phyloP scores from a whole-genome alignment of 2,113 vertebrate species.

The Circaetus gallicus region DNA sequence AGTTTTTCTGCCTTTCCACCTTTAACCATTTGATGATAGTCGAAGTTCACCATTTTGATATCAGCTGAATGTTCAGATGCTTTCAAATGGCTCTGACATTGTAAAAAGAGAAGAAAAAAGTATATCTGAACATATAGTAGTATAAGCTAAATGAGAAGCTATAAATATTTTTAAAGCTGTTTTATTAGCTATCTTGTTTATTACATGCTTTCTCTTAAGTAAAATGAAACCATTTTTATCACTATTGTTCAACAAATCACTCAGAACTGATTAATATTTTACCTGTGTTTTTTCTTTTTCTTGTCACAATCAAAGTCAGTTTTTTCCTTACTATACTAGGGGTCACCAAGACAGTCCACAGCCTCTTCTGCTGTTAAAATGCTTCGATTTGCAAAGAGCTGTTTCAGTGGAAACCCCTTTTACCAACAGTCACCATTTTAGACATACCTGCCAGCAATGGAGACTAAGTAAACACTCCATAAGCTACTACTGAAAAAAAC shows the following conservation, averaged over 20 bases:
- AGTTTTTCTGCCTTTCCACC: constrained; percentile 95
- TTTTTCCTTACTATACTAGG: background rate
- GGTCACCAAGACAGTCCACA: background rate
- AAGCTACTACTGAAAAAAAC: background rate
- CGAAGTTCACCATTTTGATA: constrained; percentile 95
- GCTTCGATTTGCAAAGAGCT: background rate
- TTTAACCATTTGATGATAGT: constrained; percentile 97
- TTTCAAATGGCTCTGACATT: constrained; percentile 90
- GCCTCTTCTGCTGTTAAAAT: background rate
- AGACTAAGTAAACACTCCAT: background rate
- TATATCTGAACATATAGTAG: background rate
- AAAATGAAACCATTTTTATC: background rate
- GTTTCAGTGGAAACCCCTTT: background rate
- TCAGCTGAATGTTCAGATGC: constrained; percentile 88
- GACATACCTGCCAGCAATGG: background rate
- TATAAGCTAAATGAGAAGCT: background rate
- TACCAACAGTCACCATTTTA: background rate
- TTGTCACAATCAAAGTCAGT: background rate
- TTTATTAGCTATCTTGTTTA: background rate
- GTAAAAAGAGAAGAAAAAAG: background rate
- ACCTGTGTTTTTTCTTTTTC: background rate
- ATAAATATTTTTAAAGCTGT: background rate
- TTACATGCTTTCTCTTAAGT: background rate
- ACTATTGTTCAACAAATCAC: background rate
- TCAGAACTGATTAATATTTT: background rate